Percentiles rank a stretch among this genome's conserved stretches.
Evolutionary conservation across 2,888 invertebrate genomes (phyloP).

Genomic region (Cheilosia vulpina): DNA sequence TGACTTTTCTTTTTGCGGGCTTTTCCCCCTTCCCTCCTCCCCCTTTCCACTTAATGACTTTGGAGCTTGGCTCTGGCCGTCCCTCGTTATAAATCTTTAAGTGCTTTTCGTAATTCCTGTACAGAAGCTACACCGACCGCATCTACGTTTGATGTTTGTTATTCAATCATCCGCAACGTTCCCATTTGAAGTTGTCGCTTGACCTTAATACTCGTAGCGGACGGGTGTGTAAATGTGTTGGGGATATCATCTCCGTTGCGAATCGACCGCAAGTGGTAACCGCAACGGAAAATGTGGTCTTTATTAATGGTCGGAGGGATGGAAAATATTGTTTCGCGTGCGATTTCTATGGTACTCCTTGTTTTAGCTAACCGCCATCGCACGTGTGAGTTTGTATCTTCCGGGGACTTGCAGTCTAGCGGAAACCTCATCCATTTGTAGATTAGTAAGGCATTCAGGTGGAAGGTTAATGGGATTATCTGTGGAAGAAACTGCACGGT

Average conservation of each 20-base stretch:
- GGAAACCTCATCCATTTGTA: slow-evolving; percentile 54
- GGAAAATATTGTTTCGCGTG: background rate
- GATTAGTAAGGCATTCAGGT: slow-evolving; percentile 47
- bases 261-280: slow-evolving; percentile 3
- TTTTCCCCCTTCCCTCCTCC: background rate
- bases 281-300: slow-evolving; percentile 30
- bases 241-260: slow-evolving; percentile 1
- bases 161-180: slow-evolving; percentile 59
- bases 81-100: slow-evolving; percentile 57
- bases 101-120: slow-evolving; percentile 62
- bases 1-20: slow-evolving; percentile 26
- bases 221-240: background rate
- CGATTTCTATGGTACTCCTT: background rate
- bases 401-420: slow-evolving; percentile 13
- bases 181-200: slow-evolving; percentile 61
- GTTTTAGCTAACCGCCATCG: background rate
- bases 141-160: slow-evolving; percentile 64
- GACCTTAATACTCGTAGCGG: slow-evolving; percentile 42
- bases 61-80: slow-evolving; percentile 7
- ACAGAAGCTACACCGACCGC: slow-evolving; percentile 40
- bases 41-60: background rate
- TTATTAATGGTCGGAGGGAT: background rate
- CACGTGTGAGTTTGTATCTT: slow-evolving; percentile 12
- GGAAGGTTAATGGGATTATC: slow-evolving; percentile 55
- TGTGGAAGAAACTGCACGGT: slow-evolving; percentile 19